Evolutionary conservation across 2,113 vertebrate genomes (phyloP), one percentile per base, ranked within the genome.

Genomic region (Sander vitreus): DNA sequence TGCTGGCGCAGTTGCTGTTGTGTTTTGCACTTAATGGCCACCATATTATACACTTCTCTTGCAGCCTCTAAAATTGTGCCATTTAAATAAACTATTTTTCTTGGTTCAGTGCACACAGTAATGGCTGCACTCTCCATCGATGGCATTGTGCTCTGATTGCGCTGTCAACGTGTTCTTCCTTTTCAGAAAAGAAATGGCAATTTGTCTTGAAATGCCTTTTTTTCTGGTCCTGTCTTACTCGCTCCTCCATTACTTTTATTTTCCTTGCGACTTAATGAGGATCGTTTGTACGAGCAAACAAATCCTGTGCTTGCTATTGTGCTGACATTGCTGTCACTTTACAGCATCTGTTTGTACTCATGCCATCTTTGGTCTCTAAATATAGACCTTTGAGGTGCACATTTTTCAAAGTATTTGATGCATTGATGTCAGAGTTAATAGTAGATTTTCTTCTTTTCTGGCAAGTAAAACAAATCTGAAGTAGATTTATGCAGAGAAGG

Each of bases 131-230:
- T 86, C 55, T 76, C 75, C 54, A 48, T 79, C 25, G 10, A 71
- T 3, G 67, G 64, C 73, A 54, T 50, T 69, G 71, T 60, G 81
- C 85, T 88, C 84, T 87, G 87, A 87, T 88, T 90, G 80, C n/a
- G 1, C 74, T 79, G 85, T 85, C 80, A 87, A 71, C 66, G 62
- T 45, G 62, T 69, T 65, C 60, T 59, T 85, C 14, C 39, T 63
- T 60, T 60, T 71, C 63, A 79, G 39, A 33, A 84, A 86, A 86
- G 81, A 83, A 85, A 84, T 39, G 18, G 48, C 71, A 58, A 84
- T 78, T 36, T 48, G 54, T 10, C 53, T 63, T 73, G 59, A 72
- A 25, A 21, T 9, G 27, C 8, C 21, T 60, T 51, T 6, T 50
- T 30, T 30, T 55, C 50, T 60, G 9, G 12, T 68, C 47, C 60